Evolutionary conservation across 1,140 invertebrate species (phyloP), one percentile per base, ranked within the genome.

Genomic region (Bombus pascuorum): DNA sequence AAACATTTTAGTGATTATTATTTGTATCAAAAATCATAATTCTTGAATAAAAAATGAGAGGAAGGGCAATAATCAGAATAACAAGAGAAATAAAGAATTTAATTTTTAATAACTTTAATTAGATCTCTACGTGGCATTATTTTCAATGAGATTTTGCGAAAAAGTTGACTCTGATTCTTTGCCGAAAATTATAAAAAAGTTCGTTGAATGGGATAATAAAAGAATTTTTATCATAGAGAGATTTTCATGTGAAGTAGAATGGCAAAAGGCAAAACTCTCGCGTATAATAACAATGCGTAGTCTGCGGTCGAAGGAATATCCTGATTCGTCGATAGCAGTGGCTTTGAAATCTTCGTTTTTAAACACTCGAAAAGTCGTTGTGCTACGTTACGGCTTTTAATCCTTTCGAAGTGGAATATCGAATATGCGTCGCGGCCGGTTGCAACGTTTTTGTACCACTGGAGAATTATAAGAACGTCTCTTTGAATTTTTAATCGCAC

Each of bases 291-390:
- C 53, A 72, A 81, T 44, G 39, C 13, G 18, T 34, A 62, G 53
- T 62, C 73, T 34, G 37, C 53, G 70, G n/a, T 62, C 47, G 66
- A 13, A 8, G 47, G 34, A 13, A 9, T 18, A 59, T 59, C 15
- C 15, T 34, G 53, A 70, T 28, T 47, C 44, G 34, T 28, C 66
- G 65, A 47, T 81, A 18, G 70, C 34, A 59, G 34, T 28, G 80
- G 70, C 8, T 81, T n/a, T 32, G 53, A 62, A 62, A 81, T 81
- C 42, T 81, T 81, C 81, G 66, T 53, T 65, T 82, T 75, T 82
- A 65, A 82, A 75, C 39, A 44, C 59, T 53, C 57, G 4, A 78
- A n/a, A 62, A 75, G 32, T 82, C 72, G 42, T 47, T 37, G 42
- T 32, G 47, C n/a, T 10, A 44, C 47, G 70, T 34, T 73, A 18